Evolutionary conservation across 2,797 vertebrate species (phyloP), one percentile per base, ranked within the genome.

Genomic region (Tympanoctomys barrerae): DNA sequence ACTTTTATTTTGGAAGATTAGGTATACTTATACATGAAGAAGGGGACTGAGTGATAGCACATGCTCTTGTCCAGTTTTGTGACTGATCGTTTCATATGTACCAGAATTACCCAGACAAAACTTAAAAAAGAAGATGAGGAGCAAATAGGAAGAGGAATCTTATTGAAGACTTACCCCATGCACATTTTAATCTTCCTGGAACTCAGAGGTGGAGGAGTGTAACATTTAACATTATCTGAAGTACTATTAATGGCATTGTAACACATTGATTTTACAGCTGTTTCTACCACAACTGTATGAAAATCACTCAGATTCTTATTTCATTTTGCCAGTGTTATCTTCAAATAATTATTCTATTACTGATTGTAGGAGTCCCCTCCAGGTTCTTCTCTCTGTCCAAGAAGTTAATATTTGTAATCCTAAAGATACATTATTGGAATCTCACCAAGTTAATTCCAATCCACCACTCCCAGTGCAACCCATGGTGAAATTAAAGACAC

Each of bases 1-100:
- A 61, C 9, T 28, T 94, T 79, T 92, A 54, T 73, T 95, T 92
- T 77, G 36, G 49, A 81, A 84, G 52, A 49, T 57, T 62, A 82
- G 59, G 12, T 22, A 26, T 78, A 89, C 8, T 33, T 92, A 42
- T 77, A 11, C 42, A 31, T 95, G 8, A 87, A 91, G 75, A 61
- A 19, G 83, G 36, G 59, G 21, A 80, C 8, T 26, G 24, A 21
- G 28, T 71, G 54, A 89, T 49, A 68, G 28, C n/a, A 62, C 28
- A 28, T 31, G 59, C 26, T 77, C 31, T 61, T 31, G 11, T 36
- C 28, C 14, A 5, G 36, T 9, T 49, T 8, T 68, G 3, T 91
- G 36, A 54, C 26, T 87, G 54, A 80, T 90, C 11, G 71, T 91
- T 85, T 24, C 59, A 7, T 52, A 11, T 92, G 8, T 87, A 4